These are phyloP conservation scores for Mormyrus iriodes DNA, from an alignment of 2,113 vertebrate genomes.

Conservation along the genomic window DNA sequence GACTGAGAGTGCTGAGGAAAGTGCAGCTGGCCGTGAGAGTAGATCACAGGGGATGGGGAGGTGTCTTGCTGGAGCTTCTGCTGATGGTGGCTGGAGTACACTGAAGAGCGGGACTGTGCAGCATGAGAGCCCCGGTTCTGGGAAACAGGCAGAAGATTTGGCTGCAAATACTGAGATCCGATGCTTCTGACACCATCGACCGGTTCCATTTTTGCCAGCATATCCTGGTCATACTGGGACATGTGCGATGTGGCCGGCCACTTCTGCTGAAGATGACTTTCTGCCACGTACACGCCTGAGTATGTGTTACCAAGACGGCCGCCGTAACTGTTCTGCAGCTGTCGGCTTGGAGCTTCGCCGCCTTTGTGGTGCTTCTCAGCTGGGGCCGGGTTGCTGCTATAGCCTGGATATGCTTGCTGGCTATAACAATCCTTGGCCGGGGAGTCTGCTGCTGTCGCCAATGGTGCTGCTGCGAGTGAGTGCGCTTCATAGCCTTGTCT, in stretches of 20 bases:
- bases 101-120: conserved; percentile 62
- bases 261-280: conserved; percentile 82
- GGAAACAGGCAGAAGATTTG: conserved; percentile 69
- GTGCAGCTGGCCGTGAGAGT: conserved; percentile 75
- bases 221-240: conserved; percentile 84
- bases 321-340: conserved; percentile 73
- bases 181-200: conserved; percentile 33
- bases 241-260: conserved; percentile 77
- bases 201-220: conserved; percentile 77
- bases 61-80: conserved; percentile 77
- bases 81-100: conserved; percentile 82
- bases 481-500: conserved; percentile 79
- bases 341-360: conserved; percentile 71
- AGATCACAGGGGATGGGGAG: conserved; percentile 72
- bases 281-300: conserved; percentile 76
- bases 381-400: conserved; percentile 43
- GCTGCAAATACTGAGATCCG: conserved; percentile 74
- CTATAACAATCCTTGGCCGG: conserved; percentile 82
- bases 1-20: conserved; percentile 82
- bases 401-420: conserved; percentile 77
- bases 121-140: conserved; percentile 78
- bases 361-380: conserved; percentile 74
- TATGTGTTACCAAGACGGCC: conserved; percentile 74
- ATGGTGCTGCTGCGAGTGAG: conserved; percentile 63
- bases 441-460: conserved; percentile 40